Base-by-base conservation (phyloP, 2,888 invertebrate species). In the Eupithecia vulgata region DNA sequence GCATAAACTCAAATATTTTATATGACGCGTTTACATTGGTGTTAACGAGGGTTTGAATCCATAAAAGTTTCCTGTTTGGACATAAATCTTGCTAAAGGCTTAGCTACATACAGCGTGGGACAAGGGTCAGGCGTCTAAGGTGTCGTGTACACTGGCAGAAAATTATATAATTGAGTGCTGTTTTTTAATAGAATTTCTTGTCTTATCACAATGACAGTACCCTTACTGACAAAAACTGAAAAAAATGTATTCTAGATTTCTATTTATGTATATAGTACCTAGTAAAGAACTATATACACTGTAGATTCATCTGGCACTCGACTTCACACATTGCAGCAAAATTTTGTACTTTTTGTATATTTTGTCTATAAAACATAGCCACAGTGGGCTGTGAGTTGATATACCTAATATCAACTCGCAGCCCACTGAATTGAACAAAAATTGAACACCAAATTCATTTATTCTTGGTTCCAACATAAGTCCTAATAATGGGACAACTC, bases 11-110 rank as follows among this genome's bases (percentile, higher is more conserved):
- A 87, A 85, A 91, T 91, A 93, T 93, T 90, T 92, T 88, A 92
- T 86, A 81, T 79, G 78, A 76, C 78, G 90, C 91, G 81, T 91
- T 92, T 89, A 94, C 93, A 91, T 83, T 85, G 87, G 94, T 92
- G 94, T 93, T 94, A 94, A 94, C 93, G 93, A 94, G 90, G 81
- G 82, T 83, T 72, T 81, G 85, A 88, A 86, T 81, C 90, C 86
- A 92, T 92, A 93, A 93, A 94, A 89, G 85, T 88, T 88, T 91
- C 91, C 89, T 90, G 85, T 85, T 82, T 83, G 81, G 75, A 88
- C 89, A 93, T 94, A 94, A 94, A 94, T 94, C 93, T 90, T 84
- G 65, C 67, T 72, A 70, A 75, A 48, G 75, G 68, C 68, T 72
- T 48, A 42, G 72, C 68, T 37, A 73, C 21, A 75, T 62, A 59